Evolutionary conservation across 2,888 invertebrate species (phyloP), one percentile per base, ranked within the genome.

Genomic region (Oeneis ivallda): DNA sequence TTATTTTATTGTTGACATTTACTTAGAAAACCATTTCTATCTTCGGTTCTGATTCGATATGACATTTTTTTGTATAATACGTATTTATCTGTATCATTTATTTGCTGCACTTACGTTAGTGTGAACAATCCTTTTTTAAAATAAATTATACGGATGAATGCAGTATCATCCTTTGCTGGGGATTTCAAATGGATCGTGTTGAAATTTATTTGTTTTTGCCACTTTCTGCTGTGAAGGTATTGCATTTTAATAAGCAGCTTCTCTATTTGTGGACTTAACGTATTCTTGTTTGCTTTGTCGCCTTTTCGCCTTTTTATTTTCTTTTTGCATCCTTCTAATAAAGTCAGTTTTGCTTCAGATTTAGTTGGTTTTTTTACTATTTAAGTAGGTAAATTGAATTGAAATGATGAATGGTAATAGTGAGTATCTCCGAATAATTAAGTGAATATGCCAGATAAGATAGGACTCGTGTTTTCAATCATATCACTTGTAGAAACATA

Each of bases 101-200:
- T 76, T 72, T 75, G 73, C 68, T 78, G 84, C 81, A 82, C 76
- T 76, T 71, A 66, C 67, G 70, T 74, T 74, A 71, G 72, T 77
- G 72, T 75, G 67, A 68, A 74, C 75, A 34, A 68, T 49, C 63
- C 61, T 57, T 68, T 26, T 69, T 70, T 54, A 37, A 50, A 60
- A 64, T 64, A 56, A 64, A 64, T 70, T 53, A 62, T 49, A 56
- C n/a, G 62, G 32, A 39, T 62, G 37, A 65, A 26, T 60, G 37
- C 62, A 56, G 62, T 41, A 59, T 45, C 52, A 60, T 61, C 59
- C 34, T 49, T 60, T 13, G 49, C 15, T 37, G 43, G 10, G n/a
- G 47, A 32, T 58, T 58, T 58, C 6, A 34, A 58, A 58, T 47
- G 58, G 34, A 58, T 56, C 56, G 41, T 56, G 56, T 41, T 19